Evolutionary conservation across 2,797 vertebrate species (phyloP).

Genomic region (Taeniopygia guttata): DNA sequence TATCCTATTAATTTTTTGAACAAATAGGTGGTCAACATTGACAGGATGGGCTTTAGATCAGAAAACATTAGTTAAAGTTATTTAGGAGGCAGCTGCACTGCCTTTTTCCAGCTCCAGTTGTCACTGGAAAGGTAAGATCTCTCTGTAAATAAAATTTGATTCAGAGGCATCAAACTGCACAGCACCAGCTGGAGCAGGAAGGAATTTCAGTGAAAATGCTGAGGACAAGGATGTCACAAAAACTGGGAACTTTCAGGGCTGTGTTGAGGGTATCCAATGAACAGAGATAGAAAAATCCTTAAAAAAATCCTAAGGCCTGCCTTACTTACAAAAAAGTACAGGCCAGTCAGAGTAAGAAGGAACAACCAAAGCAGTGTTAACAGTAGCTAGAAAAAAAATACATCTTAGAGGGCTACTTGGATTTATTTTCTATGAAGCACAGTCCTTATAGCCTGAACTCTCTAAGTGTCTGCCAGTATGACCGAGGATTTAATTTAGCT

Average conservation of each 20-base stretch:
- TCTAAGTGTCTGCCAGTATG: background rate
- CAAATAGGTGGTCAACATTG: background rate
- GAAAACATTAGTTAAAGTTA: background rate
- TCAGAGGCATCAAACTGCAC: background rate
- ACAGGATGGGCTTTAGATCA: background rate
- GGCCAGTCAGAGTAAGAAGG: background rate
- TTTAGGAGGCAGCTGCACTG: background rate
- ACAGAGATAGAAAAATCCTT: background rate
- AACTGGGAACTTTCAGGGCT: background rate
- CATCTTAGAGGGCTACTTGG: background rate
- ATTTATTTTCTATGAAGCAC: background rate
- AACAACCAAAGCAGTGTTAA: background rate
- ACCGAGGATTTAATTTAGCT: background rate
- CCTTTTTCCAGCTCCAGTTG: background rate
- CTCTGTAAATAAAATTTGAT: background rate
- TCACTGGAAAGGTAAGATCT: background rate
- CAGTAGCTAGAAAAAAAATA: background rate
- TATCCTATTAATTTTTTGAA: background rate
- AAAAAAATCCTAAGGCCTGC: background rate
- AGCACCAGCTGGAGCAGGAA: background rate
- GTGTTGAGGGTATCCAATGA: background rate
- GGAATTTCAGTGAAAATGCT: background rate
- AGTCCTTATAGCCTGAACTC: background rate
- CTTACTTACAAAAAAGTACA: background rate
- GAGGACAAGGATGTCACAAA: background rate